Conservation (phyloP, 2,113 vertebrate genomes). For the Motacilla alba region DNA sequence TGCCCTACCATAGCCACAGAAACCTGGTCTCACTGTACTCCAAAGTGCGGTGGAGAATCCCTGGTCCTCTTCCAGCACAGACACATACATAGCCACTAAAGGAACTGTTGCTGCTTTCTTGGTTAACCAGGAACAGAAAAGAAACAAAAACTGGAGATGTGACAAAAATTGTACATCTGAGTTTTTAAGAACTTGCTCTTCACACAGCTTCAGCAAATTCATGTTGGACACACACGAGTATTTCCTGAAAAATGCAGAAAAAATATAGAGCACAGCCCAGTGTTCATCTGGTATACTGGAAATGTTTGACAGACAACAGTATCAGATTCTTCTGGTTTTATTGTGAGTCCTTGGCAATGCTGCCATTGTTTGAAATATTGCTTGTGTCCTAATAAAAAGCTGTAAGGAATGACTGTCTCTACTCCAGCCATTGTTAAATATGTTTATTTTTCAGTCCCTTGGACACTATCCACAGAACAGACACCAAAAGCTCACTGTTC, state of each 20-base stretch:
- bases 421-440: neutral
- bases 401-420: neutral
- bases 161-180: neutral
- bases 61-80: neutral
- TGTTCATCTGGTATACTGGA: neutral
- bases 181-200: neutral
- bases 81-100: neutral
- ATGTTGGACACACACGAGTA: fast-evolving
- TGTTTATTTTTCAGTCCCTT: neutral
- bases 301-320: neutral
- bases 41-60: fast-evolving
- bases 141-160: neutral
- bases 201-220: neutral
- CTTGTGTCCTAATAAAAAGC: neutral
- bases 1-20: neutral
- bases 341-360: neutral
- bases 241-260: neutral
- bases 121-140: neutral
- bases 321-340: neutral
- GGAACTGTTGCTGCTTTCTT: neutral
- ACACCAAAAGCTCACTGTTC: neutral
- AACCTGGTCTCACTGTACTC: neutral
- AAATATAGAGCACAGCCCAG: neutral
- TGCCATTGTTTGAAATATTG: neutral
- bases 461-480: neutral